Evolutionary conservation across 2,888 invertebrate species (phyloP).

Genomic region (Heteropelma amictum): DNA sequence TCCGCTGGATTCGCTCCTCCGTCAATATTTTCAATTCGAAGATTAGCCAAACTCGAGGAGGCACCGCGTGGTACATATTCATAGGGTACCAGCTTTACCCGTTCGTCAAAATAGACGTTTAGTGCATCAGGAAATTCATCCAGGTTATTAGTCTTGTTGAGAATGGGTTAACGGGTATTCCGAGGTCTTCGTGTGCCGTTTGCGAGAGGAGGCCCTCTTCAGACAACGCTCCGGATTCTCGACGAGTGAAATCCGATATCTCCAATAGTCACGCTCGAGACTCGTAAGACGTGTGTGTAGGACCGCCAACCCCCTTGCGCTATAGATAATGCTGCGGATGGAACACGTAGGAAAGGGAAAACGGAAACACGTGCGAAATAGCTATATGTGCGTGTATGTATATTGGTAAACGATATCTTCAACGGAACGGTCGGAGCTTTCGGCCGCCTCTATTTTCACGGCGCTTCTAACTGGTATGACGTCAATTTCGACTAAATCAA

Average conservation of each 20-base stretch:
- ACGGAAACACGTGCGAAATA: conserved; percentile 4
- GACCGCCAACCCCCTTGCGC: conserved; percentile 6
- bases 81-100: background rate
- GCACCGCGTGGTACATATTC: background rate
- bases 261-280: conserved; percentile 53
- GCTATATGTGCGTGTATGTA: conserved; percentile 2
- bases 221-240: conserved; percentile 58
- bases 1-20: background rate
- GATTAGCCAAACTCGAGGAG: background rate
- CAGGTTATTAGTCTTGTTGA: conserved; percentile 54
- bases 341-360: background rate
- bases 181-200: conserved; percentile 14
- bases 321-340: conserved; percentile 11
- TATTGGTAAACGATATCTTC: conserved; percentile 44
- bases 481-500: background rate
- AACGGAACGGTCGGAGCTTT: conserved; percentile 9
- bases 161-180: conserved; percentile 30
- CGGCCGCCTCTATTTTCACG: conserved; percentile 20
- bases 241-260: conserved; percentile 58
- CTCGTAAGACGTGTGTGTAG: conserved; percentile 30
- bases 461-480: conserved; percentile 9
- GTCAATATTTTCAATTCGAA: conserved; percentile 22
- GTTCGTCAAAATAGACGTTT: conserved; percentile 49
- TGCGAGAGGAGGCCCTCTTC: conserved; percentile 19
- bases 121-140: conserved; percentile 56